Evolutionary conservation across 2,888 invertebrate species (phyloP).

Genomic region (Blomia tropicalis): DNA sequence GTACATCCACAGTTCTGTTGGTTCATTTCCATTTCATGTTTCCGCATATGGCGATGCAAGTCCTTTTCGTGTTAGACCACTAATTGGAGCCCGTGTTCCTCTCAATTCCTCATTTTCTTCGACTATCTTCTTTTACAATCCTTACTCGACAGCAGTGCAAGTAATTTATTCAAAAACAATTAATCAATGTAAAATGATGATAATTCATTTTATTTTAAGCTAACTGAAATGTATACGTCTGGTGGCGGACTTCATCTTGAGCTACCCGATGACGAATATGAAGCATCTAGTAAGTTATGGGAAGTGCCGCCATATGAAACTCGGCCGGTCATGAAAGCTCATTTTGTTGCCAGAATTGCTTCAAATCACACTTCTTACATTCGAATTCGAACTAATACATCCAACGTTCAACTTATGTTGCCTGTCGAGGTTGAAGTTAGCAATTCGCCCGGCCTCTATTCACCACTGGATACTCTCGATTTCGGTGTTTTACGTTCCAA

Average conservation of each 20-base stretch:
- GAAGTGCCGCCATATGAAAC: constrained; percentile 71
- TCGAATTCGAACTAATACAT: constrained; percentile 54
- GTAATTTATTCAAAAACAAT: constrained; percentile 39
- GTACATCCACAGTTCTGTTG: constrained; percentile 84
- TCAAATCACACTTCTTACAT: constrained; percentile 72
- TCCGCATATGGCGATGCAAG: constrained; percentile 69
- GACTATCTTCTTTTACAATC: constrained; percentile 82
- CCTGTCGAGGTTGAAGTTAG: constrained; percentile 69
- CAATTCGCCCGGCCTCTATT: constrained; percentile 51
- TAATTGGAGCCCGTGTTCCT: constrained; percentile 76
- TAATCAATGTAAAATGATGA: background rate
- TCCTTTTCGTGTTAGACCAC: constrained; percentile 74
- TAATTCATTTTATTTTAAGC: constrained; percentile 31
- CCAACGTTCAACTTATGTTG: constrained; percentile 46
- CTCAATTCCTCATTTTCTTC: constrained; percentile 76
- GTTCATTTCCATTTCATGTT: constrained; percentile 70
- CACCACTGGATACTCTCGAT: constrained; percentile 58
- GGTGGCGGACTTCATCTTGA: constrained; percentile 77
- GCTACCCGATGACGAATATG: constrained; percentile 57
- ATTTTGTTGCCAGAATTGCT: constrained; percentile 56
- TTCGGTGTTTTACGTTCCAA: constrained; percentile 61
- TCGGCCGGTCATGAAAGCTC: constrained; percentile 69
- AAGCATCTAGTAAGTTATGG: constrained; percentile 69
- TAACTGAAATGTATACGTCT: constrained; percentile 48
- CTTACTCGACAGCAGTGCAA: constrained; percentile 68